Base-by-base conservation (phyloP, 2,113 vertebrate genomes). In the Ranitomeya variabilis region DNA sequence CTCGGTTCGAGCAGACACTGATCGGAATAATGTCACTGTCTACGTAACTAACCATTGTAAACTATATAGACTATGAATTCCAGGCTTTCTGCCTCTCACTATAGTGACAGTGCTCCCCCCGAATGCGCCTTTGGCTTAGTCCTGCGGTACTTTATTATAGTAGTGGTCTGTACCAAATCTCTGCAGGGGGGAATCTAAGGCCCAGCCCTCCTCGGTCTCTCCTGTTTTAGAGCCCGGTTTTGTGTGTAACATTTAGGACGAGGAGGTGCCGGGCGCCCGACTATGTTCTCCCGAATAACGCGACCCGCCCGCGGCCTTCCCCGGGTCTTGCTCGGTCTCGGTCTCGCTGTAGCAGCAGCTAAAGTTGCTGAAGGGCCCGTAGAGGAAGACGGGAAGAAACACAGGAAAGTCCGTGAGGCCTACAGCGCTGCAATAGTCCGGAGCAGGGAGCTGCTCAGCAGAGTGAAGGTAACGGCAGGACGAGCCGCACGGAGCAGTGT, bases 361-460 rank as follows among this genome's bases (percentile, higher is more conserved):
- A 23, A 23, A 13, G 23, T 52, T 31, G 64, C 62, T 8, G 78
- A 87, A 19, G 16, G 64, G 23, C 23, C 62, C 62, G 23, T 6
- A 9, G 79, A 76, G 21, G 87, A 74, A n/a, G 84, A 86, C 26
- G 74, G 31, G 7, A 23, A 88, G 67, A 76, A 57, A 52, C 59
- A 9, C 9, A 88, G 67, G 52, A 83, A 74, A 88, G 21, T 10
- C 66, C 79, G 79, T 2, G 87, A 15, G 55, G 67, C 67, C 67
- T 97, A 96, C 91, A 80, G 80, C 0, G 88, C 90, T 57, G 97
- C 97, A 13, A 92, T 96, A 15, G 91, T 93, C 83, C 92, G 90
- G 64, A 97, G 97, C 93, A 92, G 97, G 80, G 97, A 97, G 81
- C 92, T 98, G 11, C 91, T 98, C 87, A 93, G 92, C 91, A 89